Conservation (phyloP, 2,113 vertebrate genomes). For the Onychostoma macrolepis region DNA sequence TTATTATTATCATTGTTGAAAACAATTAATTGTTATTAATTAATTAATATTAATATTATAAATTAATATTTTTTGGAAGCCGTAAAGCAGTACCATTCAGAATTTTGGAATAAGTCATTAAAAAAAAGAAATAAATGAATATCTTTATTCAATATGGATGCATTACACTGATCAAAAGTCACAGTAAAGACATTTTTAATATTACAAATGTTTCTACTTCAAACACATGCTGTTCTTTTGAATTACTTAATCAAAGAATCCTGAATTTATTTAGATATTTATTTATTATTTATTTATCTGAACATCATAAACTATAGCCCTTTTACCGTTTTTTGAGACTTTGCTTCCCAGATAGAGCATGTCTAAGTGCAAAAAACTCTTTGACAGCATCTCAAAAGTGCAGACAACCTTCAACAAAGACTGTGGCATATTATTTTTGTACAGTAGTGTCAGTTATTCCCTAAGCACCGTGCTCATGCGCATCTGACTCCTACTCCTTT, state of each 20-base stretch:
- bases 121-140: too few species aligned
- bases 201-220: neutral
- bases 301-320: neutral
- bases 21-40: too few species aligned
- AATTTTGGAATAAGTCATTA: too few species aligned
- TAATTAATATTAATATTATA: too few species aligned
- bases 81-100: too few species aligned
- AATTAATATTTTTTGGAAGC: too few species aligned
- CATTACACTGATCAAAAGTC: too few species aligned
- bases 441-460: conserved; percentile 30
- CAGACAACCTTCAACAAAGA: conserved; percentile 27
- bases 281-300: neutral
- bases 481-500: conserved; percentile 30
- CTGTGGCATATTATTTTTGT: conserved; percentile 23
- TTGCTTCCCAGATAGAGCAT: neutral
- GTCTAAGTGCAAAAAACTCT: conserved; percentile 13
- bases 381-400: conserved; percentile 19
- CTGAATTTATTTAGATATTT: neutral
- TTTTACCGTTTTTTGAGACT: neutral
- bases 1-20: too few species aligned
- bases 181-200: too few species aligned
- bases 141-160: too few species aligned
- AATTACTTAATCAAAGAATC: neutral
- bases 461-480: neutral
- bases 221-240: neutral